These are phyloP conservation scores for Danio choprae DNA, from an alignment of 2,797 vertebrate genomes.

Conservation along the genomic window DNA sequence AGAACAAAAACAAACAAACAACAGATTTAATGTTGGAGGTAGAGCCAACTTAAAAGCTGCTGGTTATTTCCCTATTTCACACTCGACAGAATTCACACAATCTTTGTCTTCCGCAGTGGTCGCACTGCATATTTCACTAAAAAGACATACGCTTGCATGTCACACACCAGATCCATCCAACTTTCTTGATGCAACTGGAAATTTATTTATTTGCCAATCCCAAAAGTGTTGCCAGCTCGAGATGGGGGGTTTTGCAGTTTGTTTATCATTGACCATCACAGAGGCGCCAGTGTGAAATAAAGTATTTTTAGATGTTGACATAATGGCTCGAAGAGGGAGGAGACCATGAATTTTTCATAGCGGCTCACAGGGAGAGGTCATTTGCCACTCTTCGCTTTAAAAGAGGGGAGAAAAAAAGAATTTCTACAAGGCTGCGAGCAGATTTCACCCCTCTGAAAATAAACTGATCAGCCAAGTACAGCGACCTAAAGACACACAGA, in stretches of 20 bases:
- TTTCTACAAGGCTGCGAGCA: conserved; percentile 34
- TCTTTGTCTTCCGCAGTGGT: conserved; percentile 56
- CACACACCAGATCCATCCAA: conserved; percentile 55
- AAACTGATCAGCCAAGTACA: conserved; percentile 40
- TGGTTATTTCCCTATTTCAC: conserved; percentile 58
- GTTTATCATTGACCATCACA: conserved; percentile 53
- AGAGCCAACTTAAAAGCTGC: conserved; percentile 36
- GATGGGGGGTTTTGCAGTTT: conserved; percentile 42
- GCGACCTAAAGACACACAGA: conserved; percentile 25
- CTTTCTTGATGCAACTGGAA: conserved; percentile 46
- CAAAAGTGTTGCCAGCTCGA: conserved; percentile 39
- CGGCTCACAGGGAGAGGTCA: conserved; percentile 60
- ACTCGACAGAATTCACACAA: conserved; percentile 63
- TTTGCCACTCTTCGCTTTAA: conserved; percentile 53
- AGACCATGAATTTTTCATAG: conserved; percentile 65
- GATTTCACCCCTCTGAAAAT: conserved; percentile 31
- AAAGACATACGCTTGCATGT: conserved; percentile 61
- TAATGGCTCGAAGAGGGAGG: conserved; percentile 61
- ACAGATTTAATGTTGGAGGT: conserved; percentile 46
- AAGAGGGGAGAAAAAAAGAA: conserved; percentile 31
- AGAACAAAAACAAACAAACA: background rate
- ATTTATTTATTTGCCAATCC: conserved; percentile 37
- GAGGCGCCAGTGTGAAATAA: conserved; percentile 53
- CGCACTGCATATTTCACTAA: conserved; percentile 56
- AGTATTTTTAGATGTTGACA: conserved; percentile 62